Evolutionary conservation across 2,113 vertebrate species (phyloP).

Genomic region (Callocephalon fimbriatum): DNA sequence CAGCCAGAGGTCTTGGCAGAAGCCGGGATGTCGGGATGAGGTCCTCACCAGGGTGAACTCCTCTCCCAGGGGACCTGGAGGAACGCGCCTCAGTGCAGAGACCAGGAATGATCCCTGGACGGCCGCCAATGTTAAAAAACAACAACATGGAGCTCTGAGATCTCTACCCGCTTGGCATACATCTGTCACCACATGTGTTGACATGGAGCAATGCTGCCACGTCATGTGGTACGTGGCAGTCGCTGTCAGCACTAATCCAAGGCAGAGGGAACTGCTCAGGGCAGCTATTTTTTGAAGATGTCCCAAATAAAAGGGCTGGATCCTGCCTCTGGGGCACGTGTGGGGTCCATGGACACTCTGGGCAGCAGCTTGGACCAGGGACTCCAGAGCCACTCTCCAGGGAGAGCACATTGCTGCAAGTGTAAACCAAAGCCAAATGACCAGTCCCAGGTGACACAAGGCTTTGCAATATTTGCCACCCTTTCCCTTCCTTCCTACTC

Average conservation of each 20-base stretch:
- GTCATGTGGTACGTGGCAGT: conserved; percentile 9
- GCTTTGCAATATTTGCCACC: not conserved
- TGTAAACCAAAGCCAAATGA: not conserved
- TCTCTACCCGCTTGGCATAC: conserved; percentile 2
- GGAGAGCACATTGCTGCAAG: not conserved
- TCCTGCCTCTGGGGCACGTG: not conserved
- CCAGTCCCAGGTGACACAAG: not conserved
- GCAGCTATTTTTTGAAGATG: conserved; percentile 17
- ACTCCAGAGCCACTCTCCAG: not conserved
- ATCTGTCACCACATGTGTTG: conserved; percentile 44
- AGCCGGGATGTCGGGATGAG: not conserved
- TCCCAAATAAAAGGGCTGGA: not conserved
- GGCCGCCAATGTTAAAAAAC: not conserved
- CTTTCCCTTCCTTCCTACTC: not conserved
- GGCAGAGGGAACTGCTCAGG: conserved; percentile 21
- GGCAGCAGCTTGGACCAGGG: not conserved
- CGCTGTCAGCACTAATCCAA: conserved; percentile 1
- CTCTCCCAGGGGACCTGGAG: not conserved
- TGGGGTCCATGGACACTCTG: not conserved
- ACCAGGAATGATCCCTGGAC: not conserved
- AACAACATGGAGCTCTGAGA: not conserved
- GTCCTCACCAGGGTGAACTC: not conserved
- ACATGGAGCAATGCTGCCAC: conserved; percentile 38
- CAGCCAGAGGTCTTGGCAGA: not conserved
- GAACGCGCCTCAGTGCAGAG: not conserved